phyloP scores from a whole-genome alignment of 2,888 invertebrate species.

The Nephrocerus scutellatus region DNA sequence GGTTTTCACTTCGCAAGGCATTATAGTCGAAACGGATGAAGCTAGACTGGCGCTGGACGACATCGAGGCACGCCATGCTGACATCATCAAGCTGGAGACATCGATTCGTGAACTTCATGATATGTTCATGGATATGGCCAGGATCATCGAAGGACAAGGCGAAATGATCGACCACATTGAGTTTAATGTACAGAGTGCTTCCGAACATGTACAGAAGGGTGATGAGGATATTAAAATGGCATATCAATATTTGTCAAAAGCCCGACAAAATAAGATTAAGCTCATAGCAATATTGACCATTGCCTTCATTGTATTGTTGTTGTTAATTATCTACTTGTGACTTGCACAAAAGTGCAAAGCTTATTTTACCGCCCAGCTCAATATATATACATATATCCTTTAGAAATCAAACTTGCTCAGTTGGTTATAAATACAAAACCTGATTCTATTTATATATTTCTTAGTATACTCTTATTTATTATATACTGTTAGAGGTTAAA shows the following conservation, averaged over 20 bases:
- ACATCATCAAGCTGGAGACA: constrained; percentile 99
- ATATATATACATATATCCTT: no score
- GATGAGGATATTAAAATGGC: constrained; percentile 99
- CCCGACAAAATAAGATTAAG: constrained; percentile 94
- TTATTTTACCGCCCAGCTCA: no score
- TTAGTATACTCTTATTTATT: no score
- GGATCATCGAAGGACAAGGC: constrained; percentile 99
- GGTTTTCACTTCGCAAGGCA: constrained; percentile 97
- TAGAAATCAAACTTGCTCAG: no score
- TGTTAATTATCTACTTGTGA: no score
- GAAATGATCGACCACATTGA: constrained; percentile 99
- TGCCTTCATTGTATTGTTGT: no score
- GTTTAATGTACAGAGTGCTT: constrained; percentile 99
- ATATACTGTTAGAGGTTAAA: no score
- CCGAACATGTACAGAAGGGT: constrained; percentile 99
- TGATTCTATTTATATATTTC: no score
- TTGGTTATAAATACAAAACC: no score
- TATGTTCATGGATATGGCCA: constrained; percentile 99
- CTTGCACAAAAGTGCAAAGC: no score
- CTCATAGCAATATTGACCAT: constrained; percentile 84
- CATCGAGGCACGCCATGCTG: constrained; percentile 98
- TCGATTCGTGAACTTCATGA: constrained; percentile 99
- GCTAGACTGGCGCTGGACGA: constrained; percentile 99
- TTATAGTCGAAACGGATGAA: constrained; percentile 99
- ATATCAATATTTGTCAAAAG: constrained; percentile 99